A percentile compares a stretch with the other conserved stretches of the same genome.
Evolutionary conservation across 2,113 vertebrate genomes (phyloP).

Genomic region (Origma solitaria): DNA sequence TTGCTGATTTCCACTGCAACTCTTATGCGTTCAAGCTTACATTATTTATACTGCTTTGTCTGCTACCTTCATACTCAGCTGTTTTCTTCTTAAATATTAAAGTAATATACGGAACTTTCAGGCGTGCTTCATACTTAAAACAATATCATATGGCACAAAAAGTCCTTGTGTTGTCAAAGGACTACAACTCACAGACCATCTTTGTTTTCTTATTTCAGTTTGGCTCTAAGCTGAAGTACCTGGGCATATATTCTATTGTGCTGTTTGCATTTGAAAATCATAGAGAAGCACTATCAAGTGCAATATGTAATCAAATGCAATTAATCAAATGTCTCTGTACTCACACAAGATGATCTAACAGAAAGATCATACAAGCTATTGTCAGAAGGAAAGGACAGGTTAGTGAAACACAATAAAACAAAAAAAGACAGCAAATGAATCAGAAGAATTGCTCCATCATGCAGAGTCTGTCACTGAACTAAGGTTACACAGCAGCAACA

Average conservation of each 20-base stretch:
- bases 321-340: not conserved
- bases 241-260: not conserved
- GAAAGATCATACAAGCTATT: not conserved
- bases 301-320: not conserved
- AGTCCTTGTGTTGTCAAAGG: constrained; percentile 37
- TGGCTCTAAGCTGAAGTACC: not conserved
- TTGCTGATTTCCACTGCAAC: not conserved
- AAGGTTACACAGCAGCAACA: constrained; percentile 16
- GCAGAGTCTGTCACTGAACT: not conserved
- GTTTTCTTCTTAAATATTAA: constrained; percentile 50
- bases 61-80: constrained; percentile 38
- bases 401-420: not conserved
- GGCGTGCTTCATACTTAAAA: constrained; percentile 6
- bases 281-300: not conserved
- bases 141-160: not conserved
- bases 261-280: constrained; percentile 32
- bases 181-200: not conserved
- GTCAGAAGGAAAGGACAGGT: not conserved
- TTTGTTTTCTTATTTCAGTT: constrained; percentile 5
- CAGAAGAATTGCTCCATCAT: not conserved
- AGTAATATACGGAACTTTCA: constrained; percentile 56
- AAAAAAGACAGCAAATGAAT: not conserved
- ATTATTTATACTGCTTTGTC: constrained; percentile 63
- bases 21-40: constrained; percentile 38
- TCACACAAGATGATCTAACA: not conserved